Evolutionary conservation across 2,888 invertebrate species (phyloP).

Genomic region (Brenthis hecate): DNA sequence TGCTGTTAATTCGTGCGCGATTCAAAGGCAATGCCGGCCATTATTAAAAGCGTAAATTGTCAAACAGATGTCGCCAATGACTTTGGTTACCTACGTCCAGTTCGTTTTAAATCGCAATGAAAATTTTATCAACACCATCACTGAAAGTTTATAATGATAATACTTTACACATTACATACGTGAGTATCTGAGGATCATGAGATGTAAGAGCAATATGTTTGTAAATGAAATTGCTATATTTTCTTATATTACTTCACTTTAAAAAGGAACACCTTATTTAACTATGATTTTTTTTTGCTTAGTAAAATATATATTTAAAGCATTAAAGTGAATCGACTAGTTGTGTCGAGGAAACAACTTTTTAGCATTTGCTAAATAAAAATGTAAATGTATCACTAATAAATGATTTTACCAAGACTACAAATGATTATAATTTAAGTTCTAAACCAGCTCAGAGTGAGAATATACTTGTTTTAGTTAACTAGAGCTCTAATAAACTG

Average conservation of each 20-base stretch:
- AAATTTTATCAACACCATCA: constrained; percentile 42
- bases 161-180: neutral
- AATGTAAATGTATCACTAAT: neutral
- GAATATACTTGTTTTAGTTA: constrained; percentile 7
- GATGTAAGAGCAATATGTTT: no score
- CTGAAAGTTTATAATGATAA: neutral
- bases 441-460: neutral
- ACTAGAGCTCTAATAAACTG: neutral
- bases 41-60: constrained; percentile 82
- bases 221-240: no score
- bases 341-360: no score
- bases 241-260: no score
- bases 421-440: neutral
- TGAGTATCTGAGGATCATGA: no score
- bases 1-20: constrained; percentile 76
- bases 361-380: neutral
- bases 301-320: no score
- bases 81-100: constrained; percentile 58
- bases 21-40: constrained; percentile 75
- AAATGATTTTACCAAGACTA: neutral
- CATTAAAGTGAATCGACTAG: no score
- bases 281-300: no score
- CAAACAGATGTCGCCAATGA: constrained; percentile 78
- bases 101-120: constrained; percentile 70
- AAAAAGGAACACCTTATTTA: no score